Evolutionary conservation across 2,888 invertebrate genomes (phyloP).

Genomic region (Spodoptera exigua): DNA sequence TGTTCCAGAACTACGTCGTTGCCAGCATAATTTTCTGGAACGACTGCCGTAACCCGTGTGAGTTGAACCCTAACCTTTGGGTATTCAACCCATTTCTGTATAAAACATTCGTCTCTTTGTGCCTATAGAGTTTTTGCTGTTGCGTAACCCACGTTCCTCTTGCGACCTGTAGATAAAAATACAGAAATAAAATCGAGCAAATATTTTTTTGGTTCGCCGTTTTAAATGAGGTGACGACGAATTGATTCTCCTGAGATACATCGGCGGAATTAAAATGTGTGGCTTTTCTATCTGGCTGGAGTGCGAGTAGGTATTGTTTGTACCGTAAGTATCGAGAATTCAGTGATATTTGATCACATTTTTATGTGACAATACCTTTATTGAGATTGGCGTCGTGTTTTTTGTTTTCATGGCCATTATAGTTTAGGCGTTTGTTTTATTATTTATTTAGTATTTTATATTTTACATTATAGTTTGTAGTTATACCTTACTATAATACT

Average conservation of each 20-base stretch:
- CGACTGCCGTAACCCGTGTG: constrained; percentile 38
- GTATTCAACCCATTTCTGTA: constrained; percentile 46
- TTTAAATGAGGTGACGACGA: constrained; percentile 31
- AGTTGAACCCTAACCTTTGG: constrained; percentile 48
- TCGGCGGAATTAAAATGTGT: constrained; percentile 1
- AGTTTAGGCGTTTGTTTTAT: no score
- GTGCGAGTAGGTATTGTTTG: no score
- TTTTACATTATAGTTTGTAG: no score
- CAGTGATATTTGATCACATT: no score
- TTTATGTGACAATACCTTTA: no score
- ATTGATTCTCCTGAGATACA: constrained; percentile 11
- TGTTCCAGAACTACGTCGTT: constrained; percentile 45
- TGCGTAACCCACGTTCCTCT: constrained; percentile 32
- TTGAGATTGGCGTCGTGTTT: no score
- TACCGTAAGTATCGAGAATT: no score
- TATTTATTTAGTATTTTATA: no score
- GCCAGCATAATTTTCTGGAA: constrained; percentile 54
- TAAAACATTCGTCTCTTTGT: constrained; percentile 30
- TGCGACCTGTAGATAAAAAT: background rate
- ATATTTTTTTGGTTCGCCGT: constrained; percentile 27
- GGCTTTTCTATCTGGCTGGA: background rate
- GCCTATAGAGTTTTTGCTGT: constrained; percentile 25
- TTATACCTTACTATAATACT: no score
- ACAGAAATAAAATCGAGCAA: constrained; percentile 36
- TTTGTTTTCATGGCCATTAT: no score